Conservation (phyloP, 2,888 invertebrate species). For the Petrolisthes manimaculis region DNA sequence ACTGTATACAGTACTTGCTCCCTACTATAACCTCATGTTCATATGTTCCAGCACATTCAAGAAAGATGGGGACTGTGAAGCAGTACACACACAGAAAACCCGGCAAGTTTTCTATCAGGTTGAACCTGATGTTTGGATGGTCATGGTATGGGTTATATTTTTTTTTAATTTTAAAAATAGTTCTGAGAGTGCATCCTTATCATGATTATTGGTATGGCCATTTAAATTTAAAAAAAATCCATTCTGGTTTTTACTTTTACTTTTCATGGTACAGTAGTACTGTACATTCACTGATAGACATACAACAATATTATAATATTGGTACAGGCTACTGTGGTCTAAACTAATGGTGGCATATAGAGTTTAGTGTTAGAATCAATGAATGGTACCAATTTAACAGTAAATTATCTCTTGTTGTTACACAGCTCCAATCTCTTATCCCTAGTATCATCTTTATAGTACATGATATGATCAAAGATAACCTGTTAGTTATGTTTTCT, state of each 20-base stretch:
- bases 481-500: too few relatives aligned
- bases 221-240: not conserved
- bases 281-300: too few relatives aligned
- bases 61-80: slow-evolving; percentile 82
- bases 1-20: too few relatives aligned
- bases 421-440: too few relatives aligned
- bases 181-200: not conserved
- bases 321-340: too few relatives aligned
- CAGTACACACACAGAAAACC: slow-evolving; percentile 89
- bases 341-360: too few relatives aligned
- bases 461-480: too few relatives aligned
- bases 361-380: too few relatives aligned
- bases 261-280: not conserved
- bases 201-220: not conserved
- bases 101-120: slow-evolving; percentile 89
- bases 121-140: slow-evolving; percentile 90
- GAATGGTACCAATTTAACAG: too few relatives aligned
- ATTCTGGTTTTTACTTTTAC: not conserved
- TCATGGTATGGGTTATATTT: slow-evolving; percentile 77
- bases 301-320: too few relatives aligned
- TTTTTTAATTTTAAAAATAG: not conserved
- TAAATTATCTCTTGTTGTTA: too few relatives aligned
- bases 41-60: slow-evolving; percentile 81
- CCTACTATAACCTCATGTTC: not conserved
- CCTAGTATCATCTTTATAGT: too few relatives aligned